Conservation (phyloP, 1,140 invertebrate genomes). For the Brachionus sp. region DNA sequence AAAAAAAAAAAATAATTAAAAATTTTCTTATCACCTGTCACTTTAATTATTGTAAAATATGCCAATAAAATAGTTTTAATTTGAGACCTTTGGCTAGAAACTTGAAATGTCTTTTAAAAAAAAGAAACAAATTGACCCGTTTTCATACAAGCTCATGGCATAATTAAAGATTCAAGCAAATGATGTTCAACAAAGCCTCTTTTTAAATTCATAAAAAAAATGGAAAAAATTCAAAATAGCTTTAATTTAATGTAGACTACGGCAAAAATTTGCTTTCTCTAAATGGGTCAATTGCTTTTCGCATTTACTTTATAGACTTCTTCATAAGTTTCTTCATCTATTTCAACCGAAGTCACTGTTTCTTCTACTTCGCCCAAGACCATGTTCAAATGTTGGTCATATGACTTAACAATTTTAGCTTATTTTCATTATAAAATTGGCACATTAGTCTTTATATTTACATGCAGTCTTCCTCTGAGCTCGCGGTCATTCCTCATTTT, state of each 20-base stretch:
- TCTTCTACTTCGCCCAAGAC: constrained; percentile 96
- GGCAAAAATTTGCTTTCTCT: background rate
- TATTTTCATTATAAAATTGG: background rate
- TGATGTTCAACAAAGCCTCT: too few species aligned
- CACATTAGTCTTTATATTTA: constrained; percentile 53
- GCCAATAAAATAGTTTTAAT: background rate
- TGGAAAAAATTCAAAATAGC: background rate
- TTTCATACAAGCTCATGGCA: background rate
- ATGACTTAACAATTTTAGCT: constrained; percentile 68
- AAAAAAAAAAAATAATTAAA: too few species aligned
- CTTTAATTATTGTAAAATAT: background rate
- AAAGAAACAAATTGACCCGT: background rate
- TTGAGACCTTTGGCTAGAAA: background rate
- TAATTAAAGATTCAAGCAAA: constrained; percentile 12
- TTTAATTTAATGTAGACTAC: background rate
- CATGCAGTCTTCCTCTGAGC: constrained; percentile 83
- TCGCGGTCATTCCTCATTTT: constrained; percentile 98
- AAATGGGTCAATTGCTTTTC: background rate
- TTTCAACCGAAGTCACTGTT: constrained; percentile 92
- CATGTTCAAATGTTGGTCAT: constrained; percentile 99
- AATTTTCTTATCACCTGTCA: background rate
- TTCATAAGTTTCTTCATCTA: constrained; percentile 98
- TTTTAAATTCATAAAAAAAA: too few species aligned
- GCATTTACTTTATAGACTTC: constrained; percentile 80
- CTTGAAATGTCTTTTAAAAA: background rate